Conservation (phyloP, 2,888 invertebrate genomes). For the Acholoe squamosa region DNA sequence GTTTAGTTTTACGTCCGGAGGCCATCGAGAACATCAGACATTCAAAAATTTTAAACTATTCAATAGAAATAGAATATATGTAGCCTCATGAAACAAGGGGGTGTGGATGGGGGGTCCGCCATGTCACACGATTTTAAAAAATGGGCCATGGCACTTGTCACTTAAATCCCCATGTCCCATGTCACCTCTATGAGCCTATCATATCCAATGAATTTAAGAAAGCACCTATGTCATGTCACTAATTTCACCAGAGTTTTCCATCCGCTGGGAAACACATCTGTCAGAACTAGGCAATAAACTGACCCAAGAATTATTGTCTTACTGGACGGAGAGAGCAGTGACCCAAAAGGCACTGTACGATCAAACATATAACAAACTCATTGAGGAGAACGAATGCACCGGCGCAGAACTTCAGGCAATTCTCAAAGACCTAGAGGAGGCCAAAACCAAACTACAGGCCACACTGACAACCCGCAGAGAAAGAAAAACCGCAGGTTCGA, state of each 20-base stretch:
- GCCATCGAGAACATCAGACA: too few species aligned
- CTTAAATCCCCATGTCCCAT: too few species aligned
- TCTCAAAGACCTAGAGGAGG: not conserved
- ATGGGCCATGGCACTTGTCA: too few species aligned
- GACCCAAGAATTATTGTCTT: not conserved
- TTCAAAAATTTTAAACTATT: too few species aligned
- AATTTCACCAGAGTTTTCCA: not conserved
- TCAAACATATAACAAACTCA: not conserved
- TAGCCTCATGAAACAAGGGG: too few species aligned
- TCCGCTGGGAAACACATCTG: not conserved
- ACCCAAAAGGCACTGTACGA: not conserved
- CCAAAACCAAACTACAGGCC: not conserved
- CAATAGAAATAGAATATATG: too few species aligned
- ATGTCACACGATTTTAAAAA: too few species aligned
- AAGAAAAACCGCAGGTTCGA: not conserved
- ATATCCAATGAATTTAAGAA: too few species aligned
- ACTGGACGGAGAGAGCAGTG: not conserved
- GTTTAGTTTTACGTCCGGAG: too few species aligned
- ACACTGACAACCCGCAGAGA: not conserved
- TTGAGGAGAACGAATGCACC: not conserved
- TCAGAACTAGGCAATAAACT: not conserved
- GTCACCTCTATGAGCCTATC: too few species aligned
- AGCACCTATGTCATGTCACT: too few species aligned
- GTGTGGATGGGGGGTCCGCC: too few species aligned
- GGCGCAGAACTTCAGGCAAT: not conserved